Evolutionary conservation across 2,113 vertebrate species (phyloP).

Genomic region (Nasalis larvatus): DNA sequence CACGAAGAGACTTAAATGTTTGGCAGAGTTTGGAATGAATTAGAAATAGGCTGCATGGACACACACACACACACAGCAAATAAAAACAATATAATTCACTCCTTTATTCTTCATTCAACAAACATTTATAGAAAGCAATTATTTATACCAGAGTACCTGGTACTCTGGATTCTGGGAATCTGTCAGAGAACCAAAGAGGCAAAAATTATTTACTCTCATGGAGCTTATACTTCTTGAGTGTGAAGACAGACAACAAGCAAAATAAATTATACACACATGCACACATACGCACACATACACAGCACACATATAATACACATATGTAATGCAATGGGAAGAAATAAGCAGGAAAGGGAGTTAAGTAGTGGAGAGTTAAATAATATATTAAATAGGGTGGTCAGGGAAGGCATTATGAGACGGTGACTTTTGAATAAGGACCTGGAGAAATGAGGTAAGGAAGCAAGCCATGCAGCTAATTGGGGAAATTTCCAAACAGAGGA

Average conservation of each 20-base stretch:
- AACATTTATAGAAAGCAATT: neutral
- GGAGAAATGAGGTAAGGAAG: neutral
- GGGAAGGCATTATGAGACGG: neutral
- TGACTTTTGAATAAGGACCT: neutral
- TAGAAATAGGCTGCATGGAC: neutral
- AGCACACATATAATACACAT: neutral
- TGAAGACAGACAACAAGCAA: neutral
- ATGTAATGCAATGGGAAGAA: neutral
- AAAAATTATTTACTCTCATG: neutral
- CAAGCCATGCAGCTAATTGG: too few relatives aligned
- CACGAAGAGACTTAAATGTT: neutral
- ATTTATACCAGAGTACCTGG: neutral
- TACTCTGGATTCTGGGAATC: neutral
- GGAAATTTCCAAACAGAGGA: neutral
- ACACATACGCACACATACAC: neutral
- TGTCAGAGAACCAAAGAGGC: neutral
- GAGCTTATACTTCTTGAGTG: neutral
- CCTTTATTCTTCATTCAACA: neutral
- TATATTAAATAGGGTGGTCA: neutral
- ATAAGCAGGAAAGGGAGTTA: neutral
- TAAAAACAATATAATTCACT: neutral
- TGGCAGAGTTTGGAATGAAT: neutral
- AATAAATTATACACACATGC: neutral
- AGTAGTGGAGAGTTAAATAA: neutral
- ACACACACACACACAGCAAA: neutral